Conservation (phyloP, 2,797 vertebrate species). For the Hippoglossus hippoglossus region DNA sequence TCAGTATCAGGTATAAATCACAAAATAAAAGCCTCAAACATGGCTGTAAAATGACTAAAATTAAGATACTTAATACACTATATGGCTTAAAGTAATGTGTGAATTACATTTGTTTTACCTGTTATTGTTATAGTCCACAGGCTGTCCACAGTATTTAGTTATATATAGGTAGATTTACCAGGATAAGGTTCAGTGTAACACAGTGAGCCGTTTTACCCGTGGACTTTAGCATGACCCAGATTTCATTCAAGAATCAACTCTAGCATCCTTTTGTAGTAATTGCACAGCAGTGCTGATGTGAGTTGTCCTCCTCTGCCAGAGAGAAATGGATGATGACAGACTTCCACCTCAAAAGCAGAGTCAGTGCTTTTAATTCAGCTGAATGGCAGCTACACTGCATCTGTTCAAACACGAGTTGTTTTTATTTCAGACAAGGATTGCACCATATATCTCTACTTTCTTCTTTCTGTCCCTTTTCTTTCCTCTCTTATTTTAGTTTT, state of each 20-base stretch:
- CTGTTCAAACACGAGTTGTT: slow-evolving; percentile 17
- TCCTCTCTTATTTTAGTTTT: not conserved
- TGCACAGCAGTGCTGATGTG: slow-evolving; percentile 25
- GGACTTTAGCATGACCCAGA: slow-evolving; percentile 37
- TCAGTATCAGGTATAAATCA: too few relatives aligned
- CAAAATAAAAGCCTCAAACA: too few relatives aligned
- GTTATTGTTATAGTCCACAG: not conserved
- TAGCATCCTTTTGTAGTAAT: slow-evolving; percentile 17
- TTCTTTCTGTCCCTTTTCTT: not conserved
- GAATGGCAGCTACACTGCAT: slow-evolving; percentile 10
- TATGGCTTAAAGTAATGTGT: too few relatives aligned
- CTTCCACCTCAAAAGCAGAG: slow-evolving; percentile 49
- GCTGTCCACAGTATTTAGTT: not conserved
- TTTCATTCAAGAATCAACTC: slow-evolving; percentile 40
- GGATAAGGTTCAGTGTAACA: not conserved
- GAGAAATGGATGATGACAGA: slow-evolving; percentile 38
- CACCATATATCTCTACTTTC: not conserved
- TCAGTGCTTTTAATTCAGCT: slow-evolving; percentile 39
- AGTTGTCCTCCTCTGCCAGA: slow-evolving; percentile 46
- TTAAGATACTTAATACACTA: too few relatives aligned
- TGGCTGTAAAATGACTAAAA: too few relatives aligned
- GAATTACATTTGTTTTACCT: too few relatives aligned
- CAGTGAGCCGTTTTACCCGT: slow-evolving; percentile 1
- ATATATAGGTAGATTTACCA: too few relatives aligned
- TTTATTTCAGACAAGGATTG: not conserved